These are phyloP conservation scores for Otocyon megalotis DNA, from an alignment of 2,113 vertebrate genomes.

Conservation along the genomic window DNA sequence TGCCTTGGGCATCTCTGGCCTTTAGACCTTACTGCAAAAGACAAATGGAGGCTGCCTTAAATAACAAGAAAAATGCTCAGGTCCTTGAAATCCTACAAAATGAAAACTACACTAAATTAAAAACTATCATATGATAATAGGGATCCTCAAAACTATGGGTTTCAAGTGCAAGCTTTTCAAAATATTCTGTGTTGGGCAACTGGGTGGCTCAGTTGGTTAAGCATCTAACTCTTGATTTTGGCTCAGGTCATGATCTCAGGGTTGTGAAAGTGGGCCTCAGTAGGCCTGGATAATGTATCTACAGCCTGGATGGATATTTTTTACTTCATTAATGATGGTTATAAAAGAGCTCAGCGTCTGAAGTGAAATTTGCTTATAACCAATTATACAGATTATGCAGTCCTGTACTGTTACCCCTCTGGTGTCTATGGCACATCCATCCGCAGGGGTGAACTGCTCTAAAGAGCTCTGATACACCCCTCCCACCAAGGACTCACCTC, in stretches of 20 bases:
- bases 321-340: background rate
- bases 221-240: background rate
- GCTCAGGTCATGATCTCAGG: background rate
- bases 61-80: background rate
- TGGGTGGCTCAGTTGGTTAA: background rate
- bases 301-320: background rate
- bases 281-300: too few relatives aligned
- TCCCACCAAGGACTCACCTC: background rate
- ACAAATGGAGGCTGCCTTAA: background rate
- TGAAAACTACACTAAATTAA: background rate
- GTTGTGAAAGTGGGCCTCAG: background rate
- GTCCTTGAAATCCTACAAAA: background rate
- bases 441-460: fast-evolving
- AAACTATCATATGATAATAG: background rate
- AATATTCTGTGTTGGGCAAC: background rate
- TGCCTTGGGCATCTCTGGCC: background rate
- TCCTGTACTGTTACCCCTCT: fast-evolving
- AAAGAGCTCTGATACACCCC: background rate
- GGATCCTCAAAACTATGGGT: background rate
- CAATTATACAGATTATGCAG: background rate
- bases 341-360: background rate
- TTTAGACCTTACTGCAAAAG: background rate
- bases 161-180: background rate
- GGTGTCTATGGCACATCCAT: fast-evolving
- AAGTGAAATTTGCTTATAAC: background rate